Base-by-base conservation (phyloP, 1,140 invertebrate species). In the Galleria mellonella region DNA sequence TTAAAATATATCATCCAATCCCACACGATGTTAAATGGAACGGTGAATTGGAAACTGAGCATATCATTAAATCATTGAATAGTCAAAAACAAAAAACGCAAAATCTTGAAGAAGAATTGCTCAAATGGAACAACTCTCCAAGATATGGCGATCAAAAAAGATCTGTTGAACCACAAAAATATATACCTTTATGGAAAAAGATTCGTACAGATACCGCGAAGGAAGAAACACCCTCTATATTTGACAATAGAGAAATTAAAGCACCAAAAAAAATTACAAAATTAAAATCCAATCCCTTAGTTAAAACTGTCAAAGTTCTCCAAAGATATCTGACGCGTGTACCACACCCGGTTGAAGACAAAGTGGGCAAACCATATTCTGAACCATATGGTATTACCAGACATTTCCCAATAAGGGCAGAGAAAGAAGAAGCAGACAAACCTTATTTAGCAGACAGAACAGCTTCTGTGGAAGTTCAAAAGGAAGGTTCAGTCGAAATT, bases 91-190 rank as follows among this genome's bases (percentile, higher is more conserved):
- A 15, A 33, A 60, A 11, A 46, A 54, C 35, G 11, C 39, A 14
- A 31, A 40, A 14, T 35, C 11, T 35, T 35, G 32, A 15, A 4
- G 35, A 17, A 37, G 35, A 37, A 9, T 17, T 11, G 17, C 35
- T 37, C 3, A 37, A 51, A 35, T 33, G 63, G 27, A 65, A 65
- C 50, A 62, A 71, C 27, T 53, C 62, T 8, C 48, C 62, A 1
- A 62, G 58, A 42, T 53, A 62, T 36, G 65, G 63, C 17, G 50
- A 60, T 9, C 55, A 54, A 15, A 71, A 56, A 43, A 53, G 62
- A 13, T 57, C 51, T 0, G 55, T 51, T 46, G 71, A 64, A 51
- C 40, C 62, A 7, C 59, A 70, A 37, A 62, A 68, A 23, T 6
- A 23, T 23, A 23, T 23, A 23, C 11, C 32, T 70, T 40, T 29